phyloP scores from a whole-genome alignment of 1,140 invertebrate species.

The Lysiphlebus fabarum region DNA sequence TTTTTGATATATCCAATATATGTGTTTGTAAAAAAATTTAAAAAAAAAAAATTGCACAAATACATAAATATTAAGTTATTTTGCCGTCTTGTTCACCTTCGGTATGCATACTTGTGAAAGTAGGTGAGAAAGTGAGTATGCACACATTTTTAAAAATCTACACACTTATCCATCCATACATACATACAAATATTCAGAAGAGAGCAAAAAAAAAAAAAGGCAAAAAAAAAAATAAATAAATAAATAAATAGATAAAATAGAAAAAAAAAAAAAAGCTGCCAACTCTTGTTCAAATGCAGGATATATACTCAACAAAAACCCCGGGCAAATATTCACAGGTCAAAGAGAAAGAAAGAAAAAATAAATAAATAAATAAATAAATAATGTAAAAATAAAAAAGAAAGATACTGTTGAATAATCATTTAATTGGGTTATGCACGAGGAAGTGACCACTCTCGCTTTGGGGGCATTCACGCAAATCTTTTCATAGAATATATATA shows the following conservation, averaged over 20 bases:
- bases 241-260: not conserved
- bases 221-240: not conserved
- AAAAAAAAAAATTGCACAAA: slow-evolving; percentile 1
- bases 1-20: not conserved
- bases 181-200: not conserved
- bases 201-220: not conserved
- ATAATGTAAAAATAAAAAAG: slow-evolving; percentile 18
- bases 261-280: not conserved
- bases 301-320: not conserved
- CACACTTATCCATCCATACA: not conserved
- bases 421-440: slow-evolving; percentile 53
- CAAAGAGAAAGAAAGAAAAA: slow-evolving; percentile 2
- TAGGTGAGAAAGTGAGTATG: slow-evolving; percentile 24
- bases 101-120: slow-evolving; percentile 15
- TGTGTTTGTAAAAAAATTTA: not conserved
- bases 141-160: not conserved
- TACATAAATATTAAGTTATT: not conserved
- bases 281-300: not conserved
- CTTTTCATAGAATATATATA: too few relatives aligned
- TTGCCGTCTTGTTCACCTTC: slow-evolving; percentile 11
- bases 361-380: slow-evolving; percentile 7
- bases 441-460: slow-evolving; percentile 45
- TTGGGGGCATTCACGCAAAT: too few relatives aligned
- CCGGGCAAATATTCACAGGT: too few relatives aligned
- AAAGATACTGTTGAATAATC: slow-evolving; percentile 47